Evolutionary conservation across 92 coral and sea anemone genomes (phyloP).

Genomic region (Phymanthus crucifer): DNA sequence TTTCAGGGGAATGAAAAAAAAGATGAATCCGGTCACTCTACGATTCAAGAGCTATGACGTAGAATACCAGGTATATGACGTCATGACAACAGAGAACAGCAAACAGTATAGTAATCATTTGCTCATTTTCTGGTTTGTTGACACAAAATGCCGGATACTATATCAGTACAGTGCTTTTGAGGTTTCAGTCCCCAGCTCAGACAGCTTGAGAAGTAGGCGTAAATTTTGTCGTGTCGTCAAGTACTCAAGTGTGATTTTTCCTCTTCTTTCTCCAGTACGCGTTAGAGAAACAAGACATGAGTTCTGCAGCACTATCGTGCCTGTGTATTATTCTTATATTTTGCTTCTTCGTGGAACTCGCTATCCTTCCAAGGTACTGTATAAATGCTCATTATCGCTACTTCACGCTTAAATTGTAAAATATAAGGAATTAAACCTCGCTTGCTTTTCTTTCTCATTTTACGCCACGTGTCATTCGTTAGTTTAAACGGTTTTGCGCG

Average conservation of each 20-base stretch:
- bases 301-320: conserved; percentile 71
- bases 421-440: background rate
- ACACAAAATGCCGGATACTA: too few relatives aligned
- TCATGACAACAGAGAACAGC: background rate
- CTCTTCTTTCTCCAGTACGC: conserved; percentile 63
- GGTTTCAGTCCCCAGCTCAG: background rate
- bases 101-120: too few relatives aligned
- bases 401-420: too few relatives aligned
- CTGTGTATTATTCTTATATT: conserved; percentile 83
- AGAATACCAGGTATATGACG: conserved; percentile 76
- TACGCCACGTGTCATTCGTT: too few relatives aligned
- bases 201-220: background rate
- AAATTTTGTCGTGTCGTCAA: background rate
- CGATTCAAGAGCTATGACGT: conserved; percentile 68
- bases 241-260: too few relatives aligned
- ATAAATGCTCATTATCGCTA: background rate
- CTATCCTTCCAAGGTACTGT: conserved; percentile 79
- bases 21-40: conserved; percentile 89
- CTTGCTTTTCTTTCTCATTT: background rate
- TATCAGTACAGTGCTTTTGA: background rate
- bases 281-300: conserved; percentile 83
- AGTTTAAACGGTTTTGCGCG: too few relatives aligned
- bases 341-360: conserved; percentile 84
- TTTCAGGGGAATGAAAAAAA: conserved; percentile 73
- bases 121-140: background rate